phyloP scores from a whole-genome alignment of 53 echinoderm and acorn worm genomes.

The Apostichopus leukothele region DNA sequence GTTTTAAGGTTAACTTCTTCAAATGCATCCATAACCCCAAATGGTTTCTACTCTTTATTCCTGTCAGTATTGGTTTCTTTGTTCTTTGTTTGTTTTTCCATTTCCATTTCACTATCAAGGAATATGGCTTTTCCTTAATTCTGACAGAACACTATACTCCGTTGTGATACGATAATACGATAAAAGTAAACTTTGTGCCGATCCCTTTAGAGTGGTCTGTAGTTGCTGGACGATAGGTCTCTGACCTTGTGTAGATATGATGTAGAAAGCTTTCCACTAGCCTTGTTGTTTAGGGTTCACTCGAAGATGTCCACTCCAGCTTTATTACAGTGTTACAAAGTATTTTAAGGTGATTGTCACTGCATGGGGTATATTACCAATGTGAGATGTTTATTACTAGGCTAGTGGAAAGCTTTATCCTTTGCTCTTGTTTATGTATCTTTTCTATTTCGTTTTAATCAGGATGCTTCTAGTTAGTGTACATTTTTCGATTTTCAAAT shows the following conservation, averaged over 20 bases:
- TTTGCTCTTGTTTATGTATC: slow-evolving; percentile 46
- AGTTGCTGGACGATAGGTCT: not conserved
- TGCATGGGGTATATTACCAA: slow-evolving; percentile 15
- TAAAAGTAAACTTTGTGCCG: not conserved
- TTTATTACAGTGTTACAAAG: not conserved
- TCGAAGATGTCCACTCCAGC: not conserved
- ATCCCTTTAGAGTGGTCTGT: not conserved
- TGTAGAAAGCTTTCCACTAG: slow-evolving; percentile 40
- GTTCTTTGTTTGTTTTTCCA: not conserved
- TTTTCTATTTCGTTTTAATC: slow-evolving; percentile 44
- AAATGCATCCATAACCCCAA: not conserved
- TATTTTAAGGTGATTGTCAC: not conserved
- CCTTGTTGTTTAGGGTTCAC: not conserved
- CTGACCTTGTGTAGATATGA: slow-evolving; percentile 16
- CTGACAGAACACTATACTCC: too few relatives aligned
- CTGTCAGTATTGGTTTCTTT: not conserved
- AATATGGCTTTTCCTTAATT: not conserved
- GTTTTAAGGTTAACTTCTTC: not conserved
- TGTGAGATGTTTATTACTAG: not conserved
- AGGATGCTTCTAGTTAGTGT: slow-evolving; percentile 52
- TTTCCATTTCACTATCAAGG: not conserved
- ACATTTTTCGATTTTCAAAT: slow-evolving; percentile 41
- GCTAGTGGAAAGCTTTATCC: slow-evolving; percentile 43
- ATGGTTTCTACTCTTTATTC: not conserved
- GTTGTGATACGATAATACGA: too few relatives aligned